Evolutionary conservation across 2,797 vertebrate species (phyloP).

Genomic region (Hemibagrus guttatus): DNA sequence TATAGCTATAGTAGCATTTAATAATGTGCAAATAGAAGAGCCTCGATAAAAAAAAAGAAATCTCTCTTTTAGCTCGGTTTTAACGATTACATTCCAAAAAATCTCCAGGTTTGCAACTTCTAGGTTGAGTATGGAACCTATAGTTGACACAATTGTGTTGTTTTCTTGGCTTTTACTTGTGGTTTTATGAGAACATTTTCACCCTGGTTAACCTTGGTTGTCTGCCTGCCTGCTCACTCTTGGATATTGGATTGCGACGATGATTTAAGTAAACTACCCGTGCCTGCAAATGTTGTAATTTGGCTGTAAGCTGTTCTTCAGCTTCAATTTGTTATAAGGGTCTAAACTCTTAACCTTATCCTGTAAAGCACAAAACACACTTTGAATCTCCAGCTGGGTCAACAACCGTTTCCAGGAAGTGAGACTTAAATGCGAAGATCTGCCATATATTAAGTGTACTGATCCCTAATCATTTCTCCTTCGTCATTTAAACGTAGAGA

Average conservation of each 20-base stretch:
- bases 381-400: slow-evolving; percentile 1
- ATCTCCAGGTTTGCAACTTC: not conserved
- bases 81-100: not conserved
- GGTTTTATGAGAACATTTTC: not conserved
- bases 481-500: not conserved
- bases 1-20: not conserved
- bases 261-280: not conserved
- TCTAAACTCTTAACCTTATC: slow-evolving; percentile 15
- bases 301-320: not conserved
- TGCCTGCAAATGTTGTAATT: not conserved
- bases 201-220: not conserved
- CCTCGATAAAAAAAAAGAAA: not conserved
- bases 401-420: not conserved
- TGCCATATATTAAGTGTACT: not conserved
- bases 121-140: not conserved
- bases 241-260: not conserved
- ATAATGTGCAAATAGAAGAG: not conserved
- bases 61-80: not conserved
- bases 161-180: no score
- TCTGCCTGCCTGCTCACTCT: not conserved
- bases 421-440: slow-evolving; percentile 5
- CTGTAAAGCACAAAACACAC: slow-evolving; percentile 2
- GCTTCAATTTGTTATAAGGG: not conserved
- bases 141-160: no score
- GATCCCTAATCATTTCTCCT: slow-evolving; percentile 8